phyloP scores from a whole-genome alignment of 2,797 vertebrate genomes.

The Australoheros facetus region DNA sequence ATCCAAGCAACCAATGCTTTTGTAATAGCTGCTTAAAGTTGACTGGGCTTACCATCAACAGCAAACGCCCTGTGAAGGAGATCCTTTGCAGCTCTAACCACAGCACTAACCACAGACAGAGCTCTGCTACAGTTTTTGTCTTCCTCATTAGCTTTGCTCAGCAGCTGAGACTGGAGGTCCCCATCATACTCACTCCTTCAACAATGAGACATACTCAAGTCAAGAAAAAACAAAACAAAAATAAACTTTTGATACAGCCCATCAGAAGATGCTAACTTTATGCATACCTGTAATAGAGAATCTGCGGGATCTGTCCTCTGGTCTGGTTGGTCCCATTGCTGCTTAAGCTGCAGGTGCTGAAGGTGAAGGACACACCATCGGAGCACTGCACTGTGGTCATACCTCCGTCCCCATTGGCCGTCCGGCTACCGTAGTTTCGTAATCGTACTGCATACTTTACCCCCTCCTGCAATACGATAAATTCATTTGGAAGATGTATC shows the following conservation, averaged over 20 bases:
- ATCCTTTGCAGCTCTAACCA: slow-evolving; percentile 95
- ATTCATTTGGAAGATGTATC: slow-evolving; percentile 3
- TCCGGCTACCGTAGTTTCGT: slow-evolving; percentile 97
- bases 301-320: slow-evolving; percentile 96
- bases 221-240: background rate
- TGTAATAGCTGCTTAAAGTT: fast-evolving
- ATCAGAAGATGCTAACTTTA: background rate
- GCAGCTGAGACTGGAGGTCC: slow-evolving; percentile 95
- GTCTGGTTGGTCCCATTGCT: slow-evolving; percentile 99
- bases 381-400: slow-evolving; percentile 98
- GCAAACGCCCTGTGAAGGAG: slow-evolving; percentile 96
- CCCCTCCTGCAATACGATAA: slow-evolving; percentile 84
- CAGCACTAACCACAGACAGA: slow-evolving; percentile 95
- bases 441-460: slow-evolving; percentile 96
- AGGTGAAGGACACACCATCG: slow-evolving; percentile 95
- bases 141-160: slow-evolving; percentile 98
- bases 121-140: slow-evolving; percentile 98
- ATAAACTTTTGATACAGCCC: background rate
- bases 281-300: slow-evolving; percentile 96
- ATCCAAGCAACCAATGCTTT: background rate
- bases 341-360: slow-evolving; percentile 97
- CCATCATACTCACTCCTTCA: slow-evolving; percentile 97
- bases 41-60: slow-evolving; percentile 89
- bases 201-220: slow-evolving; percentile 6
- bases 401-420: slow-evolving; percentile 99